Base-by-base conservation (phyloP, 2,888 invertebrate species). In the Hoplodrina blanda region DNA sequence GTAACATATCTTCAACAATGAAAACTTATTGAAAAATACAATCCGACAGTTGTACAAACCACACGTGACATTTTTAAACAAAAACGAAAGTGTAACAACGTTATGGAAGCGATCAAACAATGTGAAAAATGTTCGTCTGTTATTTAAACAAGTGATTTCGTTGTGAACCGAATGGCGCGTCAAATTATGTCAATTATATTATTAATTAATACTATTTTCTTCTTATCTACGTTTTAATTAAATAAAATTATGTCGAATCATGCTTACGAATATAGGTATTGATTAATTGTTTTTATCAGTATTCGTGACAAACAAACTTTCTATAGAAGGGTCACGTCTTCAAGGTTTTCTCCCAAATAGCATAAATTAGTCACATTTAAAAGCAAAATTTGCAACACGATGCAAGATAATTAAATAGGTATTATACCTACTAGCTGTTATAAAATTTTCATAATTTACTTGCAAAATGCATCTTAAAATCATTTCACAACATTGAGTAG, bases 91-190 rank as follows among this genome's bases (percentile, higher is more conserved):
- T 49, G 62, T 67, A 25, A 49, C 66, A 63, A 61, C 41, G 53
- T 62, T 50, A 49, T 54, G 20, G 44, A 60, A 15, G 17, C 37
- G 50, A 62, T 20, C 66, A 67, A 68, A 81, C 54, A 59, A n/a
- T 53, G 41, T 19, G 52, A n/a, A 52, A 55, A 19, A 41, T 52
- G 44, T 33, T 53, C 25, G 4, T 20, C 10, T 62, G 25, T 25
- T 71, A 60, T 78, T 78, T 77, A 62, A 71, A 78, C 78, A 78
- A 68, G 15, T 65, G 66, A 54, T 56, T 56, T n/a, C 50, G 4
- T 50, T 66, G 44, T 33, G 55, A 74, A 44, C 33, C 6, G 53
- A 65, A 62, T 50, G 41, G 50, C 55, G 17, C 53, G 7, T 50
- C 13, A 33, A 77, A 54, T 44, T 30, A 0, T 49, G 19, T 41